Evolutionary conservation across 2,888 invertebrate genomes (phyloP), one percentile per base, ranked within the genome.

Genomic region (Steinernema hermaphroditum): DNA sequence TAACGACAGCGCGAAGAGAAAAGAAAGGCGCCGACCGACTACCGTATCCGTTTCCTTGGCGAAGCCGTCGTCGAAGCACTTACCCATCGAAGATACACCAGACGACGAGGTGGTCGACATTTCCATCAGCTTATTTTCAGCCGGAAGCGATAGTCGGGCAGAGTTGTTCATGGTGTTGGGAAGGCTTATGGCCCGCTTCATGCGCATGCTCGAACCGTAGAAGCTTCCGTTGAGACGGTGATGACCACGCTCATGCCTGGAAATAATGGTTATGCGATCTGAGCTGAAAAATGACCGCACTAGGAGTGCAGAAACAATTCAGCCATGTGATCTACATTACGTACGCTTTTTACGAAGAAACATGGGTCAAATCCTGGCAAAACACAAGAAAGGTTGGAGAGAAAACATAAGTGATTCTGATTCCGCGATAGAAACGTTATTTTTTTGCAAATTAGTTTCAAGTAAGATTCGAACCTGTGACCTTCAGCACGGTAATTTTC

Each of bases 181-280:
- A 44, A 86, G 74, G 57, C 84, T 84, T 29, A 82, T 78, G 22
- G 86, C 83, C 62, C 86, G 74, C 73, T 86, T 86, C 83, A 86
- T 85, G 43, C 82, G 76, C 43, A 84, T 73, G 16, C 76, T 75
- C 32, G 79, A 72, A 6, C 80, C 79, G 74, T 81, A 75, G 68
- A 43, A 41, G 62, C 62, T 62, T 32, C 27, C 62, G 62, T 62
- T 44, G 14, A 24, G 34, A 46, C 80, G n/a, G n/a, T n/a, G 76
- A 8, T 77, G 76, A 44, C 79, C 72, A 12, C 82, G 75, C 57
- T 82, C 78, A 19, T 81, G 78, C 68, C 81, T 80, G n/a, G n/a
- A n/a, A n/a, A n/a, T n/a, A n/a, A n/a, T n/a, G n/a, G n/a, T n/a
- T n/a, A n/a, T n/a, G n/a, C n/a, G n/a, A n/a, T n/a, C n/a, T n/a